phyloP scores from a whole-genome alignment of 2,888 invertebrate species.

The Plutella xylostella region DNA sequence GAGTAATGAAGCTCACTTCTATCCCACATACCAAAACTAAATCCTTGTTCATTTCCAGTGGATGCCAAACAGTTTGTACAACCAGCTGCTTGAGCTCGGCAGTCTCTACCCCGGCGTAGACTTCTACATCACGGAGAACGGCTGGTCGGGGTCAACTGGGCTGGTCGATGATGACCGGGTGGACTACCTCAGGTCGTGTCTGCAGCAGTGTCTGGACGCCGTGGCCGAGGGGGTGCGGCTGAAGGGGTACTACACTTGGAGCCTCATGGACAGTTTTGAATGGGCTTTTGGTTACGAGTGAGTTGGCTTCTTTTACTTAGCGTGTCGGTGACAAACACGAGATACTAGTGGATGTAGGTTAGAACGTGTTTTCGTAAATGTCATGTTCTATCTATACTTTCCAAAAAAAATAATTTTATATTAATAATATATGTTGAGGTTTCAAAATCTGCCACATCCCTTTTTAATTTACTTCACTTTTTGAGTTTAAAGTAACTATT shows the following conservation, averaged over 20 bases:
- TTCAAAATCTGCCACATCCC: not conserved
- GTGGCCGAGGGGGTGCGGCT: too few species aligned
- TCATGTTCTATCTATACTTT: not conserved
- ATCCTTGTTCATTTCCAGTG: slow-evolving; percentile 14
- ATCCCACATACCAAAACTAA: not conserved
- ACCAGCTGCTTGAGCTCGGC: slow-evolving; percentile 19
- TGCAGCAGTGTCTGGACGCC: too few species aligned
- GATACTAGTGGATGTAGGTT: too few species aligned
- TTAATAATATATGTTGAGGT: not conserved
- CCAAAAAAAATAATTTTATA: not conserved
- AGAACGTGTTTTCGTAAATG: too few species aligned
- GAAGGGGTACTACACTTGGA: too few species aligned
- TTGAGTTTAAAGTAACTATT: not conserved
- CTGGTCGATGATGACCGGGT: too few species aligned
- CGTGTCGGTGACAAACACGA: too few species aligned
- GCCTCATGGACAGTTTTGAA: too few species aligned
- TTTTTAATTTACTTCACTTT: not conserved
- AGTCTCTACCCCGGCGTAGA: slow-evolving; percentile 43
- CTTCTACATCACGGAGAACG: slow-evolving; percentile 62
- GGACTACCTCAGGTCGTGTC: too few species aligned
- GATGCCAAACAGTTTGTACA: slow-evolving; percentile 20
- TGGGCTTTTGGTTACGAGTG: too few species aligned
- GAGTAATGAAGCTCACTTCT: not conserved
- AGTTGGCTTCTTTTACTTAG: too few species aligned
- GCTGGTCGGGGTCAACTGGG: too few species aligned